Evolutionary conservation across 2,888 invertebrate species (phyloP).

Genomic region (Augochlorella aurata): DNA sequence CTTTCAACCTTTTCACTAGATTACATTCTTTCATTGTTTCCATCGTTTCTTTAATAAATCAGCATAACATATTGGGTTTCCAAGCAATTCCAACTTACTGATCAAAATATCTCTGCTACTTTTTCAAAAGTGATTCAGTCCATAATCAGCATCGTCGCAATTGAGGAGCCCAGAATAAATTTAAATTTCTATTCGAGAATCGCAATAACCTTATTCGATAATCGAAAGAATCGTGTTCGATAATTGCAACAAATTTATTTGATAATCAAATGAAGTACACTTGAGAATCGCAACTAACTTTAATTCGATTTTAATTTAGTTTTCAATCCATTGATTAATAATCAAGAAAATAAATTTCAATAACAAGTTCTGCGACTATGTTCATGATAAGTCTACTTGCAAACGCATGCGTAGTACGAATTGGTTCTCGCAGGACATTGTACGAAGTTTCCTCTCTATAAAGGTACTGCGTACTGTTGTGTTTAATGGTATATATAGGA

Average conservation of each 20-base stretch:
- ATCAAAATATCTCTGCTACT: background rate
- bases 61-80: background rate
- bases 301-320: background rate
- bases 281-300: background rate
- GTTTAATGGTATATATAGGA: background rate
- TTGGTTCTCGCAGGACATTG: background rate
- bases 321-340: background rate
- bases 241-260: background rate
- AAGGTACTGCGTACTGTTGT: background rate
- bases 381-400: background rate
- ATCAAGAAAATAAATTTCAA: background rate
- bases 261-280: background rate
- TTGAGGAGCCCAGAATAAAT: background rate
- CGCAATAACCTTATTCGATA: background rate
- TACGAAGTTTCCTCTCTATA: background rate
- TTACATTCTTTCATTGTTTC: background rate
- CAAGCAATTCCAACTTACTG: background rate
- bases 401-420: background rate
- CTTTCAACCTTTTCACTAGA: background rate
- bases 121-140: background rate
- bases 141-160: background rate
- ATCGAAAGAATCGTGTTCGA: background rate
- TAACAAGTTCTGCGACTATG: background rate
- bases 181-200: constrained; percentile 15
- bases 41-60: background rate